Evolutionary conservation across 1,140 invertebrate genomes (phyloP), one percentile per base, ranked within the genome.

Genomic region (Lasioglossum baleicum): DNA sequence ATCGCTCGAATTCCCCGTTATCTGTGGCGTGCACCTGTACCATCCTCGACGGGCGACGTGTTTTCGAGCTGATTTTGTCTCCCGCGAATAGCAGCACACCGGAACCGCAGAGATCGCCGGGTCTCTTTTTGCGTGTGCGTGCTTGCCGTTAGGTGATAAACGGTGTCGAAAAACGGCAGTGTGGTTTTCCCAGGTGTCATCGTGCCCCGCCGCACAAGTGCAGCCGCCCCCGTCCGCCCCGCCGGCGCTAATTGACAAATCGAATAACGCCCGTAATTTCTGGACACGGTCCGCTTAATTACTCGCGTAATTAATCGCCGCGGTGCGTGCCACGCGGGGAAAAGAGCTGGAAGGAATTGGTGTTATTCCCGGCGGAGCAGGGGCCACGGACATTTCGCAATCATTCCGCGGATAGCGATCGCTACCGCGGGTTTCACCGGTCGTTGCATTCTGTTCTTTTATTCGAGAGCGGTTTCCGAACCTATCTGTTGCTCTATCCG

Each of bases 251-350:
- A 77, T 77, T 77, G 75, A 77, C 75, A 70, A 77, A 77, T 58
- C 75, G 67, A 77, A 71, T 77, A 77, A 77, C 35, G 58, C 17
- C n/a, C 26, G 58, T 71, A 71, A 77, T 77, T 71, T 53, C 75
- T 63, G 75, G 58, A 77, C 75, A 64, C 42, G 75, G 31, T 15
- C 17, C 58, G 75, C 67, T 77, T 71, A 71, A 77, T 77, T 77
- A 77, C 67, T 77, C 75, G 75, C 44, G 75, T 61, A 64, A 77
- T 77, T 77, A 77, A 77, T 77, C 75, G 75, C n/a, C 15, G n/a
- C 15, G 20, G 26, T 11, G 31, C 42, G n/a, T 13, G 17, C 44
- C 2, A 26, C 63, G 61, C 42, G 5, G n/a, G 17, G 20, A 15
- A 35, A 75, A n/a, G 56, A 56, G 56, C 20, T 7, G 56, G 56